phyloP scores from a whole-genome alignment of 2,888 invertebrate species.

The Tanaodytes sp. region DNA sequence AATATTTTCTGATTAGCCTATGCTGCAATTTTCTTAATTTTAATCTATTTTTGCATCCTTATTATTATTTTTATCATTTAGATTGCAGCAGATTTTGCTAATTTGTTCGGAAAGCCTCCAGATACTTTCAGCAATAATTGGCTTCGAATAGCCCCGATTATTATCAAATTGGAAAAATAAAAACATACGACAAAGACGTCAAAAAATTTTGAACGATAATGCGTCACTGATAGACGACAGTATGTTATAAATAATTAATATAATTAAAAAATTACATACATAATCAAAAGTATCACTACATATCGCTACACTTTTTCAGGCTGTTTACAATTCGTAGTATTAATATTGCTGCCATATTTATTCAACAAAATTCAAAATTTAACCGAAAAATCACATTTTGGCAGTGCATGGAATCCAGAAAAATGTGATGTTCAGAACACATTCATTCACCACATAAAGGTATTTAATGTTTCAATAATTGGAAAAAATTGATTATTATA shows the following conservation, averaged over 20 bases:
- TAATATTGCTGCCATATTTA: conserved; percentile 22
- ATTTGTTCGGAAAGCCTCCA: background rate
- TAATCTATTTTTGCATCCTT: background rate
- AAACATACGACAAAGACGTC: background rate
- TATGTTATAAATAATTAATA: background rate
- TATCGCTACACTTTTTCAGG: too few species aligned
- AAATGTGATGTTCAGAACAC: conserved; percentile 22
- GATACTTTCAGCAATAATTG: background rate
- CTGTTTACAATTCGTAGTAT: background rate
- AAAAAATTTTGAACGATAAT: background rate
- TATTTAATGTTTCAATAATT: too few species aligned
- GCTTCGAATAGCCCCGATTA: background rate
- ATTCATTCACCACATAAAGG: conserved; percentile 33
- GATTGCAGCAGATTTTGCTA: background rate
- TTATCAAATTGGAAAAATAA: background rate
- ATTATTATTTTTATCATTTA: background rate
- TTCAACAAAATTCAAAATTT: conserved; percentile 23
- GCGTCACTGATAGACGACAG: background rate
- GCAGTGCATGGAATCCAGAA: conserved; percentile 6
- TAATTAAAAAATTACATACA: background rate
- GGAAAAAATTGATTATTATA: too few species aligned
- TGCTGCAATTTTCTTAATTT: background rate
- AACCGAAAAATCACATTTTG: conserved; percentile 15
- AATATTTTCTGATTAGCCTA: too few species aligned
- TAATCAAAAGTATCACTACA: background rate